Percentiles rank a stretch among this genome's conserved stretches.
phyloP scores from a whole-genome alignment of 2,888 invertebrate species.

The Frankliniella fusca region DNA sequence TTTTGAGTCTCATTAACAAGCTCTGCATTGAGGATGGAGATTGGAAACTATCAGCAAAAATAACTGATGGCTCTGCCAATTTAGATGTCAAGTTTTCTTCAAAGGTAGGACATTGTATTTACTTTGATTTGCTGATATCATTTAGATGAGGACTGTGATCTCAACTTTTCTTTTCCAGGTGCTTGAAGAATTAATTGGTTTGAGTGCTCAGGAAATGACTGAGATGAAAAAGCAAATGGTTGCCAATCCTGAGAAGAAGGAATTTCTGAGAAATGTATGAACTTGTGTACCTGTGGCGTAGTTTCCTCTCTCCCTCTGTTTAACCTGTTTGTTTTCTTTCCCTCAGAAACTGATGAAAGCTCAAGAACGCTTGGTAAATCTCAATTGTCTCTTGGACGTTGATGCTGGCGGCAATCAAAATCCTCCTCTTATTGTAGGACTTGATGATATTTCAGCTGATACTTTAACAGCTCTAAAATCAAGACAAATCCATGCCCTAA shows the following conservation, averaged over 20 bases:
- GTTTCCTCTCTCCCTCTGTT: background rate
- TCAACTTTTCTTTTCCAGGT: slow-evolving; percentile 44
- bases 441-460: background rate
- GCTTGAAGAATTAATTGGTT: slow-evolving; percentile 52
- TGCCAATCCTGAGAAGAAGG: background rate
- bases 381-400: background rate
- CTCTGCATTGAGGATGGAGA: slow-evolving; percentile 52
- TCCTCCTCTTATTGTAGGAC: background rate
- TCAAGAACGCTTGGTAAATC: background rate
- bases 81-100: slow-evolving; percentile 56
- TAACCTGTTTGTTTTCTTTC: background rate
- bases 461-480: background rate
- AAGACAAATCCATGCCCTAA: background rate
- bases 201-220: slow-evolving; percentile 51
- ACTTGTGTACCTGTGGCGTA: background rate
- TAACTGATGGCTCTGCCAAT: slow-evolving; percentile 56
- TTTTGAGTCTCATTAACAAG: slow-evolving; percentile 54
- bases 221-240: slow-evolving; percentile 48
- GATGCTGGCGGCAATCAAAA: background rate
- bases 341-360: background rate
- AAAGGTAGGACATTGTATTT: slow-evolving; percentile 35
- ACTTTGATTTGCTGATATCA: background rate
- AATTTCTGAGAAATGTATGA: background rate
- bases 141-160: background rate
- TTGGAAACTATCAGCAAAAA: slow-evolving; percentile 56